Percentiles rank a stretch among this genome's conserved stretches.
Evolutionary conservation across 2,797 vertebrate species (phyloP).

Genomic region (Petrocephalus sullivani): DNA sequence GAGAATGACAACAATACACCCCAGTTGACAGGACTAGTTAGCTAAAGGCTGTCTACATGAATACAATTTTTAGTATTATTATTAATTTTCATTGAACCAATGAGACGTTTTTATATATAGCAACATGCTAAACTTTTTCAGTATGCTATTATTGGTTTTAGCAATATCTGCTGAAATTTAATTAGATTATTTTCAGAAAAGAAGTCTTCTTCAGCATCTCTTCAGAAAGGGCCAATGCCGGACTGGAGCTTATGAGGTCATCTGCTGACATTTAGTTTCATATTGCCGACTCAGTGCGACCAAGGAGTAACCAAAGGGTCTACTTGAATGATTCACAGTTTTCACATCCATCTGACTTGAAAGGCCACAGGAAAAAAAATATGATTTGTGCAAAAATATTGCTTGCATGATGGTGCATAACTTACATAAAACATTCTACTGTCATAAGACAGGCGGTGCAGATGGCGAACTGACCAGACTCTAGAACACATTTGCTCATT

Average conservation of each 20-base stretch:
- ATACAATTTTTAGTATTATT: slow-evolving; percentile 8
- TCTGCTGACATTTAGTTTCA: neutral
- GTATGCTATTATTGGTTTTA: slow-evolving; percentile 4
- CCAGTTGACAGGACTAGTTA: neutral
- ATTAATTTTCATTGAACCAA: slow-evolving; percentile 15
- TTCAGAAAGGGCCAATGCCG: neutral
- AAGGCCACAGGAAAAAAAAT: neutral
- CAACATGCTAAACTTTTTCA: slow-evolving; percentile 6
- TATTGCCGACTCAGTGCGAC: neutral
- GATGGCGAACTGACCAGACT: neutral
- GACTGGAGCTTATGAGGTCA: neutral
- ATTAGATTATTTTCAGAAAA: neutral
- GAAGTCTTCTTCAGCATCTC: neutral
- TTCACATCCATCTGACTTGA: neutral
- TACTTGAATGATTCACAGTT: neutral
- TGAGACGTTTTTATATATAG: neutral
- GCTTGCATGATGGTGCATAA: neutral
- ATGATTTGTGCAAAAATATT: slow-evolving; percentile 3
- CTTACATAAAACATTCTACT: neutral
- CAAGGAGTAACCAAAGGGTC: slow-evolving; percentile 4
- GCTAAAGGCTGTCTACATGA: neutral
- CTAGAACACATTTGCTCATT: neutral
- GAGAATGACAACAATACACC: slow-evolving; percentile 4
- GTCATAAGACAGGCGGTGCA: neutral
- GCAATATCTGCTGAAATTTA: slow-evolving; percentile 10